phyloP scores from a whole-genome alignment of 2,797 vertebrate genomes.

The Siniperca scherzeri region DNA sequence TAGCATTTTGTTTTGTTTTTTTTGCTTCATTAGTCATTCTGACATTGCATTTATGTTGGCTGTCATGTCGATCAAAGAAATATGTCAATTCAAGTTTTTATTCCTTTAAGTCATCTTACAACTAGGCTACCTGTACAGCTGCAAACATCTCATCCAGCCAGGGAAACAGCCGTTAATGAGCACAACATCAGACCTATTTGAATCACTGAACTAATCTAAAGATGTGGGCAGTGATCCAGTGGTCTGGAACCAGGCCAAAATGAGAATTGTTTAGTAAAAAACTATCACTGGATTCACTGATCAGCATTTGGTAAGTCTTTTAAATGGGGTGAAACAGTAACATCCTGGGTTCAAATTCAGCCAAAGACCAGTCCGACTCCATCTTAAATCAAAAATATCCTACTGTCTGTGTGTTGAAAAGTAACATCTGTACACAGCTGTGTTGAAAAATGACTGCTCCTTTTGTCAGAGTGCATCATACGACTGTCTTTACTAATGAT shows the following conservation, averaged over 20 bases:
- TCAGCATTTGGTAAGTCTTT: neutral
- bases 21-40: neutral
- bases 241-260: neutral
- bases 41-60: neutral
- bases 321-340: neutral
- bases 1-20: too few species aligned
- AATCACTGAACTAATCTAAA: neutral
- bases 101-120: neutral
- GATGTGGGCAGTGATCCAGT: neutral
- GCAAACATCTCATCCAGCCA: neutral
- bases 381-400: neutral
- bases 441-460: neutral
- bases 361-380: neutral
- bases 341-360: neutral
- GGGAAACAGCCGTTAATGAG: neutral
- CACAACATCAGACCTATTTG: too few species aligned
- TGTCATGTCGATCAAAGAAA: too few species aligned
- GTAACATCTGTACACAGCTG: constrained; percentile 6
- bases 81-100: neutral
- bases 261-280: neutral
- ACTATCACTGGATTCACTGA: neutral
- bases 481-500: constrained; percentile 16
- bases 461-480: constrained; percentile 14
- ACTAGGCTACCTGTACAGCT: neutral
- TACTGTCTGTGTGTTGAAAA: constrained; percentile 18